Conservation (phyloP, 2,888 invertebrate species). For the Polyommatus iphigenia region DNA sequence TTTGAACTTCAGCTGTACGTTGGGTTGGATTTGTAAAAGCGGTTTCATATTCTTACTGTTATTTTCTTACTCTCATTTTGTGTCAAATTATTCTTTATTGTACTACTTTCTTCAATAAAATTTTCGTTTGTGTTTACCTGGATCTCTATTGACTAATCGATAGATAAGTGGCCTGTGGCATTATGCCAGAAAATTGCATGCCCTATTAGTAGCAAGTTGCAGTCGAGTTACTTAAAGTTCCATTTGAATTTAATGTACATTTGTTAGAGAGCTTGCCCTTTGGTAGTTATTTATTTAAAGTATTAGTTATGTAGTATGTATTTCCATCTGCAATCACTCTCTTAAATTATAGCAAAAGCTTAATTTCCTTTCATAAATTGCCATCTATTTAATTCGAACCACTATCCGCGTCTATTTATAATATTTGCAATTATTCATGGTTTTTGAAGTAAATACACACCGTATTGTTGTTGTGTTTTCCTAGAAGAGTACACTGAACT, state of each 20-base stretch:
- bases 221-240: too few species aligned
- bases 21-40: too few species aligned
- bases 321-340: too few species aligned
- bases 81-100: too few species aligned
- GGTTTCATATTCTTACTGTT: too few species aligned
- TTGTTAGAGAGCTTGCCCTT: too few species aligned
- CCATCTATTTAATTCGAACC: background rate
- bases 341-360: background rate
- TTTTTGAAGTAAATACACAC: background rate
- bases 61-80: too few species aligned
- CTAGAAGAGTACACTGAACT: background rate
- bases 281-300: background rate
- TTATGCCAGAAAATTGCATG: background rate
- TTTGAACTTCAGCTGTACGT: background rate
- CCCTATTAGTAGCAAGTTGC: background rate
- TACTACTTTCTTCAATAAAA: too few species aligned
- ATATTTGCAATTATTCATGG: background rate
- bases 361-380: background rate
- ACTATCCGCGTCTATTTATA: background rate
- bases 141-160: background rate
- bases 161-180: slow-evolving; percentile 7
- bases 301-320: too few species aligned
- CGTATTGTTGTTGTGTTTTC: background rate
- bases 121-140: background rate
- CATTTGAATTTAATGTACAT: too few species aligned